Evolutionary conservation across 2,888 invertebrate species (phyloP), one percentile per base, ranked within the genome.

Genomic region (Hydrotaea cyrtoneurina): DNA sequence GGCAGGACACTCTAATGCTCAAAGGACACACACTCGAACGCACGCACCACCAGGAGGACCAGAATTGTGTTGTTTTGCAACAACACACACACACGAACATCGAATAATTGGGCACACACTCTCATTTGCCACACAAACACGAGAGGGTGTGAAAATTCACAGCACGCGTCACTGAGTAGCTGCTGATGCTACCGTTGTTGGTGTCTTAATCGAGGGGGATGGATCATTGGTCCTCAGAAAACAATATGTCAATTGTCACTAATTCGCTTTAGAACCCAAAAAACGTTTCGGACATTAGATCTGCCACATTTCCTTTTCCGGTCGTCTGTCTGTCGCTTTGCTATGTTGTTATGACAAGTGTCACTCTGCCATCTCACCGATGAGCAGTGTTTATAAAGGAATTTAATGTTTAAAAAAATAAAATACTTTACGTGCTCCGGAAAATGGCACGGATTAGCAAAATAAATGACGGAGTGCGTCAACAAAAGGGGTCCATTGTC

Each of bases 301-400:
- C 26, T 2, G 15, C 26, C n/a, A 17, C 23, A 21, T 15, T 46
- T 59, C 21, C 57, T 79, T 73, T 71, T 77, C 57, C 77, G 36
- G 72, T 46, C 59, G 43, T 39, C 80, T 50, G 50, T 69, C 50
- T 81, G 72, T 73, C 80, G 87, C 75, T 91, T 88, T 43, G 43
- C 50, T n/a, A 2, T 31, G 31, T 2, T 50, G 50, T 92, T 92
- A 90, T 92, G 91, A 91, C 91, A 91, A 92, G 92, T 92, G 91
- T 85, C 90, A 87, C 87, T 88, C n/a, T n/a, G 57, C n/a, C n/a
- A n/a, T n/a, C n/a, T 78, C 26, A 57, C 1, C 23, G 11, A 73
- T 62, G 66, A 64, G 71, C 71, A 59, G 15, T 88, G 87, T 87
- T 89, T 88, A 79, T 80, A 79, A 57, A 81, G 86, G 90, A 87